Percentiles rank a stretch among this genome's conserved stretches.
phyloP scores from a whole-genome alignment of 2,797 vertebrate species.

The Pseudomugil gertrudae region DNA sequence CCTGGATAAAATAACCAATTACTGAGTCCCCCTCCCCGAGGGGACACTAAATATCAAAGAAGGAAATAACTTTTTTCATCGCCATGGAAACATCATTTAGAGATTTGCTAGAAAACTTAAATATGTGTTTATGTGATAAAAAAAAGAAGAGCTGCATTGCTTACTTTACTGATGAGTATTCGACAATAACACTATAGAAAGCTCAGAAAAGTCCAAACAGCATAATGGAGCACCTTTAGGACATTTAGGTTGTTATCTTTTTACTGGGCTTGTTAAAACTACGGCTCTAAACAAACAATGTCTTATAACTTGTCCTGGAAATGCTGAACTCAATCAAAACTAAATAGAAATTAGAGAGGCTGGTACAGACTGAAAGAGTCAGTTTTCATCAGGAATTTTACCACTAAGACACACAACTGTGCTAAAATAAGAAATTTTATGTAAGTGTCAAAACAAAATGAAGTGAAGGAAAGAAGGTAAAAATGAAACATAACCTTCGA shows the following conservation, averaged over 20 bases:
- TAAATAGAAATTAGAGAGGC: background rate
- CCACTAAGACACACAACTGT: background rate
- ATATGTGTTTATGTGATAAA: no score
- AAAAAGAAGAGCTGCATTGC: no score
- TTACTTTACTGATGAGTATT: no score
- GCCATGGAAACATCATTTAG: no score
- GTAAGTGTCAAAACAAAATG: background rate
- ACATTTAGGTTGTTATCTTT: background rate
- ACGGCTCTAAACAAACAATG: background rate
- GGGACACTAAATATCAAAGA: no score
- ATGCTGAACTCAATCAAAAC: background rate
- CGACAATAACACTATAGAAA: no score
- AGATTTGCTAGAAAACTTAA: no score
- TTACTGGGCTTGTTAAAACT: background rate
- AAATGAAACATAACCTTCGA: background rate
- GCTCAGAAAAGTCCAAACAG: no score
- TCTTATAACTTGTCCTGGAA: background rate
- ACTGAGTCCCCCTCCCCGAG: no score
- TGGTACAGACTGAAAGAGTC: background rate
- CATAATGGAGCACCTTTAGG: background rate
- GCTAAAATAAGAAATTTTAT: background rate
- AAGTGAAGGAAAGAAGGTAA: background rate
- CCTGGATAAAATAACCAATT: no score
- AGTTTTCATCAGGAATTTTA: background rate
- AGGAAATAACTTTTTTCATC: no score